Evolutionary conservation across 2,888 invertebrate genomes (phyloP), one percentile per base, ranked within the genome.

Genomic region (Aphelenchoides bicaudatus): DNA sequence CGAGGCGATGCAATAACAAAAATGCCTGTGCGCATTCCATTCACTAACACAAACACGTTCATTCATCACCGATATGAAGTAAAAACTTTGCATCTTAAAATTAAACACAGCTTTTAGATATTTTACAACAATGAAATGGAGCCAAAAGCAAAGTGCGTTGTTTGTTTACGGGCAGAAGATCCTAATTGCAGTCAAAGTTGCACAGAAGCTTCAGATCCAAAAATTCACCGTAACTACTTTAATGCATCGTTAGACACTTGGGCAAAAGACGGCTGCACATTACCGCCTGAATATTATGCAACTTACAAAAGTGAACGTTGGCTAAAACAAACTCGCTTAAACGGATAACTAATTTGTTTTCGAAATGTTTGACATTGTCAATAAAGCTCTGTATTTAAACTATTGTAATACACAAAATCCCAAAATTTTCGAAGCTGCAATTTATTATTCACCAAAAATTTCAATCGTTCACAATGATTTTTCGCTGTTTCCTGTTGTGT

Each of bases 41-140:
- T 63, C 16, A 49, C 49, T 21, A 39, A 51, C 39, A 37, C 38
- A 2, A 29, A 54, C 23, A 65, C 62, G 3, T 23, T 61, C 21
- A 49, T 55, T 30, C 62, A 61, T 29, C 62, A 61, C 49, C 62
- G 62, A 10, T 61, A 61, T 28, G 62, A 61, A 38, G 62, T 61
- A 19, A 8, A 37, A 8, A 21, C 16, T 25, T 8, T 10, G 43
- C 23, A 21, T 21, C 21, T n/a, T n/a, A 16, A n/a, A n/a, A n/a
- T n/a, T n/a, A n/a, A n/a, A n/a, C n/a, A n/a, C n/a, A n/a, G n/a
- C n/a, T n/a, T n/a, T n/a, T n/a, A n/a, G n/a, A n/a, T n/a, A n/a
- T n/a, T n/a, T n/a, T n/a, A n/a, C n/a, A 43, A 25, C 21, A 43
- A 43, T n/a, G 43, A 43, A 19, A 49, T 49, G 49, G 27, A 31